Evolutionary conservation across 2,113 vertebrate species (phyloP).

Genomic region (Alethe diademata): DNA sequence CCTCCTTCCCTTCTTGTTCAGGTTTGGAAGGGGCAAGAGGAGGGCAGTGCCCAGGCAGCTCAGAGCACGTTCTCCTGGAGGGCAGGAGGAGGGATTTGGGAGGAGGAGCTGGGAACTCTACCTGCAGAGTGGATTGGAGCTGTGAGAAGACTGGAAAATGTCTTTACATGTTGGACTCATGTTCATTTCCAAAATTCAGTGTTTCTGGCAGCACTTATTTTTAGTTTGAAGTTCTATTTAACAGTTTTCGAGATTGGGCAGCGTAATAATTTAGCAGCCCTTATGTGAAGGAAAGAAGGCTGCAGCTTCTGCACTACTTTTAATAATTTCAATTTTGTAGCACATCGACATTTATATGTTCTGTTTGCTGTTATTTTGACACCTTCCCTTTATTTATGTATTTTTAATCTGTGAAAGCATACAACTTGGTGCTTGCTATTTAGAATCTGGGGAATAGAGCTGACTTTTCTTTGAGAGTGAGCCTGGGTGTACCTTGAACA

Average conservation of each 20-base stretch:
- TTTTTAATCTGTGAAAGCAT: slow-evolving; percentile 20
- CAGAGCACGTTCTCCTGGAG: fast-evolving
- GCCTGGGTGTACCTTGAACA: not conserved
- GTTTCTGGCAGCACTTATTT: slow-evolving; percentile 57
- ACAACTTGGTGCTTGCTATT: not conserved
- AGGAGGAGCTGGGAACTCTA: not conserved
- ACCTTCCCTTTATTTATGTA: slow-evolving; percentile 35
- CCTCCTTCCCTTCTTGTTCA: not conserved
- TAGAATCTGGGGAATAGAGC: not conserved
- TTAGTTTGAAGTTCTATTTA: slow-evolving; percentile 55
- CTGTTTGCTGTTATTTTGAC: slow-evolving; percentile 52
- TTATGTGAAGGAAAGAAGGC: slow-evolving; percentile 46
- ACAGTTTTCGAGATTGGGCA: slow-evolving; percentile 27
- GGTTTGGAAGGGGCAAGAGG: no score
- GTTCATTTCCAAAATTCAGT: slow-evolving; percentile 56
- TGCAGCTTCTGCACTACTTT: slow-evolving; percentile 56
- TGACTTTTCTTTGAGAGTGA: not conserved
- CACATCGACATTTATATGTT: not conserved
- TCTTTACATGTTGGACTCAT: slow-evolving; percentile 3
- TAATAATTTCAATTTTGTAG: slow-evolving; percentile 16
- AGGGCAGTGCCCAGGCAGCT: fast-evolving
- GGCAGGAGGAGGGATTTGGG: not conserved
- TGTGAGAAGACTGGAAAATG: slow-evolving; percentile 35
- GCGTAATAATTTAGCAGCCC: slow-evolving; percentile 53
- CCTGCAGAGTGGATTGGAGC: not conserved